Percentiles rank a stretch among this genome's conserved stretches.
Conservation (phyloP, 2,797 vertebrate species). For the Euphonia xanthogaster region DNA sequence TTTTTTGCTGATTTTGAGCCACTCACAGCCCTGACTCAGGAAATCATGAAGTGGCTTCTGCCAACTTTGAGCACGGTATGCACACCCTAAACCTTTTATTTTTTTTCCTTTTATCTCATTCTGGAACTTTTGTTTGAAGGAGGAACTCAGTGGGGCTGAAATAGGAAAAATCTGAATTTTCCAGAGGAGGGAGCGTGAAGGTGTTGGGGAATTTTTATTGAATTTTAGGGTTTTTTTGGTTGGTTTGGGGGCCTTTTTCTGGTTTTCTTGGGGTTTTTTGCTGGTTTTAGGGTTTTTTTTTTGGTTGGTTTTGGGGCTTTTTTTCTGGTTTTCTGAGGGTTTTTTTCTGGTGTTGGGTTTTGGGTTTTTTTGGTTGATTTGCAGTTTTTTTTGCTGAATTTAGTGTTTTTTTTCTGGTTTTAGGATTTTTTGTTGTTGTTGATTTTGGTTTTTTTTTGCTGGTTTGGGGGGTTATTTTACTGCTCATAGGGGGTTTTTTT, state of each 20-base stretch:
- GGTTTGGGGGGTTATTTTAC: background rate
- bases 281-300: too few relatives aligned
- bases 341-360: too few relatives aligned
- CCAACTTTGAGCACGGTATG: slow-evolving; percentile 75
- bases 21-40: slow-evolving; percentile 79
- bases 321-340: too few relatives aligned
- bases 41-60: slow-evolving; percentile 87
- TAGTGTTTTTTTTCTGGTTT: too few relatives aligned
- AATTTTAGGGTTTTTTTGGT: background rate
- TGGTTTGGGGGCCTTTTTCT: background rate
- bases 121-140: background rate
- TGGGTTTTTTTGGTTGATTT: too few relatives aligned
- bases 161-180: background rate
- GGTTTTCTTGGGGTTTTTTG: background rate
- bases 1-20: too few relatives aligned
- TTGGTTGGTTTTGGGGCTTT: too few relatives aligned
- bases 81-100: background rate
- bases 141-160: background rate
- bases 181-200: background rate
- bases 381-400: too few relatives aligned
- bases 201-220: accelerated
- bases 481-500: too few relatives aligned
- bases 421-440: background rate
- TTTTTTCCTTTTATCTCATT: background rate
- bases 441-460: background rate